These are phyloP conservation scores for Phoebastria nigripes DNA, from an alignment of 2,797 vertebrate species.

Conservation along the genomic window DNA sequence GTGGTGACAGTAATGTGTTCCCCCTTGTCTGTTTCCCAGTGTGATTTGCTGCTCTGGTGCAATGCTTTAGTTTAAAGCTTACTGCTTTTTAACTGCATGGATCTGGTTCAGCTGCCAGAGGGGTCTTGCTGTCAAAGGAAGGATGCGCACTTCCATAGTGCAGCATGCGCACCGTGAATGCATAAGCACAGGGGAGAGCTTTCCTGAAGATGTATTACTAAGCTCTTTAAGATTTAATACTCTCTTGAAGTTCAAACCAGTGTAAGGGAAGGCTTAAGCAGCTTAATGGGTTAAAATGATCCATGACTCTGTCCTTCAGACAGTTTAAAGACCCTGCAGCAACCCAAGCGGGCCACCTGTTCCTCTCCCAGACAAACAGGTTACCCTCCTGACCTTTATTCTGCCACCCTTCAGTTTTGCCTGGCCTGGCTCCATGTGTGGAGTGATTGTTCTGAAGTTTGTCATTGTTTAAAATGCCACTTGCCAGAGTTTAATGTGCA, in stretches of 20 bases:
- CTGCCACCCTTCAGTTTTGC: constrained; percentile 18
- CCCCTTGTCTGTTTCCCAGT: neutral
- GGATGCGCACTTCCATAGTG: neutral
- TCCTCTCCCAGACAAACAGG: constrained; percentile 55
- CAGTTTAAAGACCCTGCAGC: constrained; percentile 44
- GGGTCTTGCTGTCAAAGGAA: neutral
- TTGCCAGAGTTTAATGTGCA: constrained; percentile 46
- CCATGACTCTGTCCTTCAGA: constrained; percentile 63
- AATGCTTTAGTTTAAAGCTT: neutral
- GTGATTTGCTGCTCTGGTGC: neutral
- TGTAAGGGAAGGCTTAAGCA: constrained; percentile 46
- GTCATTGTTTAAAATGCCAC: constrained; percentile 60
- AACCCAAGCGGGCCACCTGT: constrained; percentile 49
- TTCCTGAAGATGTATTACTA: constrained; percentile 44
- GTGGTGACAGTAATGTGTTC: neutral
- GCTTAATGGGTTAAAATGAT: constrained; percentile 64
- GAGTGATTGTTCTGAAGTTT: constrained; percentile 47
- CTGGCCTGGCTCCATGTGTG: constrained; percentile 6
- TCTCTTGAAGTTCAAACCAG: constrained; percentile 34
- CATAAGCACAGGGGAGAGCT: neutral
- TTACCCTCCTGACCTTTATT: constrained; percentile 52
- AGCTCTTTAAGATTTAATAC: constrained; percentile 68
- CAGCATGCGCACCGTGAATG: neutral
- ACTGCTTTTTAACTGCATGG: neutral
- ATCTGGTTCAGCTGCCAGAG: neutral